A percentile compares a stretch with the other conserved stretches of the same genome.
phyloP scores from a whole-genome alignment of 2,888 invertebrate genomes.

The Cynaeus angustus region DNA sequence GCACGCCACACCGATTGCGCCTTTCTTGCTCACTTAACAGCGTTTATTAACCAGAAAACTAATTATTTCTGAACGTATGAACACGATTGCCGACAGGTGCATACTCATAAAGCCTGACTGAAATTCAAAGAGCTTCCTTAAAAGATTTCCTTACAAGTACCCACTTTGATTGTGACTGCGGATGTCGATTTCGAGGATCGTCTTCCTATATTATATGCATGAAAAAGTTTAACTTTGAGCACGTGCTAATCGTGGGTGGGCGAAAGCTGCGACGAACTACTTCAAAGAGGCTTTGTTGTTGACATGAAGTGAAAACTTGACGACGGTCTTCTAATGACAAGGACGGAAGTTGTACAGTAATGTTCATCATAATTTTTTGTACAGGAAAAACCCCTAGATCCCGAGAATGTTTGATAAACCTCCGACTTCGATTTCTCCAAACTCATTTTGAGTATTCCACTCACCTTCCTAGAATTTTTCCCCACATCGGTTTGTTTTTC shows the following conservation, averaged over 20 bases:
- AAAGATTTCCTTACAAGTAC: conserved; percentile 19
- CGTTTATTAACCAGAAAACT: conserved; percentile 52
- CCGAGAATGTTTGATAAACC: no score
- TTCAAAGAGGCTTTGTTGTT: conserved; percentile 30
- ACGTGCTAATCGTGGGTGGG: conserved; percentile 46
- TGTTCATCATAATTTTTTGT: no score
- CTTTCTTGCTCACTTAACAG: conserved; percentile 52
- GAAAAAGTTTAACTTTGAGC: conserved; percentile 36
- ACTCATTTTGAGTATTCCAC: no score
- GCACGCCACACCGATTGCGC: conserved; percentile 53
- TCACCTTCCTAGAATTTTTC: conserved; percentile 15
- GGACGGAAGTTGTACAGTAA: neutral
- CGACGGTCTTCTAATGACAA: neutral
- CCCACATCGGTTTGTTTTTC: conserved; percentile 24
- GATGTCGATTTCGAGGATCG: conserved; percentile 42
- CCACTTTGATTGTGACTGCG: conserved; percentile 38
- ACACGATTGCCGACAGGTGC: conserved; percentile 35
- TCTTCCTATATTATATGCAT: conserved; percentile 38
- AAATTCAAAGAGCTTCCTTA: conserved; percentile 23
- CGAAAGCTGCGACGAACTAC: conserved; percentile 11
- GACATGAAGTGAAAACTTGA: conserved; percentile 21
- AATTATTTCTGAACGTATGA: conserved; percentile 49
- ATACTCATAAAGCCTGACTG: conserved; percentile 9
- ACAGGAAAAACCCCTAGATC: no score
- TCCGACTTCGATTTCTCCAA: no score